These are phyloP conservation scores for Pyrochroa serraticornis DNA, from an alignment of 2,888 invertebrate species.

Conservation along the genomic window DNA sequence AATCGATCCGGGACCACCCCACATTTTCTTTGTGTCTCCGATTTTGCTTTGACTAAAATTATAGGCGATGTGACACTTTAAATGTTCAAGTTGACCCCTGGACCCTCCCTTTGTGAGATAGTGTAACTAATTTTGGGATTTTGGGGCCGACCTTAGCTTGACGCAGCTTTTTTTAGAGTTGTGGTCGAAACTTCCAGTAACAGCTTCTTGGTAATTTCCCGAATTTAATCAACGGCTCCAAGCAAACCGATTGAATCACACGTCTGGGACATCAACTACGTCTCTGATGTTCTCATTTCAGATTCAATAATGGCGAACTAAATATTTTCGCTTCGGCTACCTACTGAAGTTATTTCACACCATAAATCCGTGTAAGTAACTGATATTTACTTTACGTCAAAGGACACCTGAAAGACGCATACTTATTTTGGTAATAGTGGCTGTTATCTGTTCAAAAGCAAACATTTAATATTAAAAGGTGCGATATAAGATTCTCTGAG, in stretches of 20 bases:
- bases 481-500: neutral
- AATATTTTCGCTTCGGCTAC: neutral
- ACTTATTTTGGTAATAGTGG: neutral
- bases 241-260: neutral
- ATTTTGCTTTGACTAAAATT: neutral
- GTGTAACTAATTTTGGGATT: conserved; percentile 9
- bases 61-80: neutral
- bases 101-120: conserved; percentile 3
- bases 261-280: neutral
- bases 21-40: neutral
- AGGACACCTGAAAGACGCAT: neutral
- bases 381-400: neutral
- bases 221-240: too few species aligned
- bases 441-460: neutral
- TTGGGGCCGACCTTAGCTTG: neutral
- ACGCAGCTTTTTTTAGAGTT: neutral
- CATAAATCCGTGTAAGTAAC: neutral
- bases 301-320: neutral
- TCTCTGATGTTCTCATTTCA: neutral
- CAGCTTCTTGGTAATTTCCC: neutral
- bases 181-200: neutral
- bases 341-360: neutral
- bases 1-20: too few species aligned
- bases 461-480: conserved; percentile 7
- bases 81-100: neutral